phyloP scores from a whole-genome alignment of 2,888 invertebrate species.

The Phoenoteleia sp. region DNA sequence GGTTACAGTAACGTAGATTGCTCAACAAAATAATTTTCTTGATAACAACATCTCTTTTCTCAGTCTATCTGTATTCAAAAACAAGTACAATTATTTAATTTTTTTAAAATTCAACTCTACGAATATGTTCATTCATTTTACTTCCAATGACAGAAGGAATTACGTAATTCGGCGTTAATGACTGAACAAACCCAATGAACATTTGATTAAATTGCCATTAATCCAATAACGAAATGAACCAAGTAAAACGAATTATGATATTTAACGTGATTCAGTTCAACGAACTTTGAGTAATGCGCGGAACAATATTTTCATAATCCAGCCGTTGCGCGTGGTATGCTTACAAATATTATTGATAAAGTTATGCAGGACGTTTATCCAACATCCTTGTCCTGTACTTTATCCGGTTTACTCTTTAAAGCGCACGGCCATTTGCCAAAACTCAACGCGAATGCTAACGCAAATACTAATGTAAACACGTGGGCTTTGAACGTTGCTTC shows the following conservation, averaged over 20 bases:
- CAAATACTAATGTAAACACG: conserved; percentile 50
- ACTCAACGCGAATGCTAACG: conserved; percentile 13
- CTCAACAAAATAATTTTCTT: too few species aligned
- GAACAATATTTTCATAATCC: conserved; percentile 25
- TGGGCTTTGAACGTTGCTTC: conserved; percentile 25
- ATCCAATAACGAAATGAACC: conserved; percentile 15
- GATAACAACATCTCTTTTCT: too few species aligned
- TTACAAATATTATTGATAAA: conserved; percentile 29
- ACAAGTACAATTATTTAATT: too few species aligned
- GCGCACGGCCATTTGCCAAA: conserved; percentile 26
- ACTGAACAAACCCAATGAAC: not conserved
- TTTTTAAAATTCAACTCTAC: too few species aligned
- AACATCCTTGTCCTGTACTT: not conserved
- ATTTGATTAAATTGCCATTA: not conserved
- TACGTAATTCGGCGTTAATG: too few species aligned
- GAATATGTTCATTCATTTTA: too few species aligned
- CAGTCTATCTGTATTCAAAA: too few species aligned
- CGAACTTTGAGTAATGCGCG: not conserved
- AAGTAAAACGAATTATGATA: not conserved
- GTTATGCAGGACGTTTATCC: conserved; percentile 33
- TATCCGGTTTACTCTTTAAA: conserved; percentile 29
- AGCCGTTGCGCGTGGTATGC: not conserved
- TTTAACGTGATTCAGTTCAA: not conserved
- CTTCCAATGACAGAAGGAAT: too few species aligned
- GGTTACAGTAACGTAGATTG: too few species aligned